Evolutionary conservation across 2,888 invertebrate genomes (phyloP).

Genomic region (Euplagia quadripunctaria): DNA sequence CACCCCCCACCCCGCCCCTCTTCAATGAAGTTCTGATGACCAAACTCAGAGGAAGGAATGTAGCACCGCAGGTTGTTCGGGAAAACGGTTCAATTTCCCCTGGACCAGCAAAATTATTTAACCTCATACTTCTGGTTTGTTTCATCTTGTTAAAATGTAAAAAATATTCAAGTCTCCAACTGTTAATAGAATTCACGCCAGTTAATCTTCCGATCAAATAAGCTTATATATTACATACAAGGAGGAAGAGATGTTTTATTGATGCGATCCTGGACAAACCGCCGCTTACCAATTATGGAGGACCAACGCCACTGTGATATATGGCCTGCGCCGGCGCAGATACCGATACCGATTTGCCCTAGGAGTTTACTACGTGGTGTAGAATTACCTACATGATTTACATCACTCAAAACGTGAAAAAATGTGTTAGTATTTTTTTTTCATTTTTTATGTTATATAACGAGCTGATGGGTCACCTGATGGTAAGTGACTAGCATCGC

Average conservation of each 20-base stretch:
- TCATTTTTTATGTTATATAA: background rate
- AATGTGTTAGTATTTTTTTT: background rate
- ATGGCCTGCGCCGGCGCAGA: constrained; percentile 48
- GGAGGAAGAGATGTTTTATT: constrained; percentile 58
- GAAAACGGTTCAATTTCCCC: no score
- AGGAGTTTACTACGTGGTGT: constrained; percentile 40
- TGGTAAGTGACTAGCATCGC: no score
- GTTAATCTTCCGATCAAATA: constrained; percentile 50
- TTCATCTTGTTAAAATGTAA: background rate
- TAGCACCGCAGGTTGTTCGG: no score
- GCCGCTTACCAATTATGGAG: constrained; percentile 60
- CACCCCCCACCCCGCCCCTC: no score
- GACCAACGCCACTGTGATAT: constrained; percentile 50
- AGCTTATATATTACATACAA: constrained; percentile 52
- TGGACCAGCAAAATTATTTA: no score
- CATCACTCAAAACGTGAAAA: constrained; percentile 23
- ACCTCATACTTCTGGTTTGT: background rate
- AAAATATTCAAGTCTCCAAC: background rate
- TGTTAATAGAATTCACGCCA: constrained; percentile 23
- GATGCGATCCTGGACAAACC: constrained; percentile 54
- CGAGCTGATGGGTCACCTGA: no score
- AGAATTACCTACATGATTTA: constrained; percentile 51
- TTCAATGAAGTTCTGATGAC: no score
- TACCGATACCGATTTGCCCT: constrained; percentile 45
- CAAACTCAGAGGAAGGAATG: no score